Evolutionary conservation across 1,140 invertebrate genomes (phyloP).

Genomic region (Nebria ingens): DNA sequence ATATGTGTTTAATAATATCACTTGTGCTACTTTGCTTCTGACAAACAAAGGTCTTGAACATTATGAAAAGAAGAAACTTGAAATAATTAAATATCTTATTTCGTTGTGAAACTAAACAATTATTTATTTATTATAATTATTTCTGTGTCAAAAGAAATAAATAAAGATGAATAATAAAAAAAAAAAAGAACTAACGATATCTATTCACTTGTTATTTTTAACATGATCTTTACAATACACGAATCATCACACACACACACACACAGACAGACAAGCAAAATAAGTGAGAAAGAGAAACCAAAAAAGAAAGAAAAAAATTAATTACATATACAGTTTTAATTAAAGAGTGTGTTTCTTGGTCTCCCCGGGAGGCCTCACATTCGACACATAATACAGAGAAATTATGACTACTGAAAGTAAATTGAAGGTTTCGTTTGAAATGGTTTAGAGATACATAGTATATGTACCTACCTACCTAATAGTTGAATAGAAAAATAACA

Average conservation of each 20-base stretch:
- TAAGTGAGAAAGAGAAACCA: not conserved
- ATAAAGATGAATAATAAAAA: too few species aligned
- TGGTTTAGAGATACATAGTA: too few species aligned
- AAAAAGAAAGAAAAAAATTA: not conserved
- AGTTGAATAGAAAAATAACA: too few species aligned
- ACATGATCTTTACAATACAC: not conserved
- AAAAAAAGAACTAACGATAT: not conserved
- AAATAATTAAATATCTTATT: too few species aligned
- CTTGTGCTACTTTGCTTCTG: too few species aligned
- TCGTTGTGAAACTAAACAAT: not conserved
- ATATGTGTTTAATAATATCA: too few species aligned
- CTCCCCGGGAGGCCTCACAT: not conserved
- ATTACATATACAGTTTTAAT: conserved; percentile 10
- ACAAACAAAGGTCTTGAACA: too few species aligned
- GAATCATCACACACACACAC: not conserved
- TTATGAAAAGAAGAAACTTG: too few species aligned
- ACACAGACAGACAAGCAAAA: not conserved
- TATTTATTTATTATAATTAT: too few species aligned
- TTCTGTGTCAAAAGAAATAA: too few species aligned
- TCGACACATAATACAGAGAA: conserved; percentile 5
- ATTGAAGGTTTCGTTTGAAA: too few species aligned
- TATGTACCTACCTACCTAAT: too few species aligned
- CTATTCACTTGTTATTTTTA: not conserved
- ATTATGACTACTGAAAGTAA: conserved; percentile 5
- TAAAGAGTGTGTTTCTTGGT: not conserved